Base-by-base conservation (phyloP, 2,113 vertebrate species). In the Ciconia maguari region DNA sequence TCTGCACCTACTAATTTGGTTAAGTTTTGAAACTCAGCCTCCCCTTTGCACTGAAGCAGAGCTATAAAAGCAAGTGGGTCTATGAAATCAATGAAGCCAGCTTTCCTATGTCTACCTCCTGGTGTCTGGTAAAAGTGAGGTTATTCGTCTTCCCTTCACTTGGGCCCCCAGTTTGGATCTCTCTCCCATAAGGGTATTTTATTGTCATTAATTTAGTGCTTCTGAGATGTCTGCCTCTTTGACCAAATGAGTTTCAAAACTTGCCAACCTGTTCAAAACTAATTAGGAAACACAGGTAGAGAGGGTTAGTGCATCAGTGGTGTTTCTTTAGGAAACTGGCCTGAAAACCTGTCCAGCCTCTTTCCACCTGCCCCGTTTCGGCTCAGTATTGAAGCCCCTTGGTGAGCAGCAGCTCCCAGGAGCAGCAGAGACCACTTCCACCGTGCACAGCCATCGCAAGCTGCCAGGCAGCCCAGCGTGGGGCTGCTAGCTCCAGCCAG, bases 391-490 rank as follows among this genome's bases (percentile, higher is more conserved):
- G 58, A 71, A 77, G 38, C 51, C n/a, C 38, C 49, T 48, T 60
- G 72, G 38, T 36, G 26, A 61, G 54, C 54, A 62, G 32, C 75
- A 49, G 18, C n/a, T 74, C 19, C 36, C 48, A 69, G 61, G 54
- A 75, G 62, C 0, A 0, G 44, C 42, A 86, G n/a, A 57, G 75
- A 34, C 36, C 22, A 30, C 38, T 20, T 62, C 36, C 21, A 19
- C 71, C 1, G 0, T 7, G 13, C 17, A 54, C 13, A 49, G 29
- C 52, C n/a, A 11, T 21, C 4, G 1, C 1, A 1, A 60, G 64
- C 22, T 51, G 27, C 81, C 44, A 30, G 9, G 54, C 38, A 71
- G 57, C 44, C 57, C 38, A 14, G 52, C 3, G 0, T 7, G 1
- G 34, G 17, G 18, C 61, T 75, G 61, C 42, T 12, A 44, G 26